These are phyloP conservation scores for Bombus terrestris DNA, from an alignment of 1,140 invertebrate genomes.

Conservation along the genomic window DNA sequence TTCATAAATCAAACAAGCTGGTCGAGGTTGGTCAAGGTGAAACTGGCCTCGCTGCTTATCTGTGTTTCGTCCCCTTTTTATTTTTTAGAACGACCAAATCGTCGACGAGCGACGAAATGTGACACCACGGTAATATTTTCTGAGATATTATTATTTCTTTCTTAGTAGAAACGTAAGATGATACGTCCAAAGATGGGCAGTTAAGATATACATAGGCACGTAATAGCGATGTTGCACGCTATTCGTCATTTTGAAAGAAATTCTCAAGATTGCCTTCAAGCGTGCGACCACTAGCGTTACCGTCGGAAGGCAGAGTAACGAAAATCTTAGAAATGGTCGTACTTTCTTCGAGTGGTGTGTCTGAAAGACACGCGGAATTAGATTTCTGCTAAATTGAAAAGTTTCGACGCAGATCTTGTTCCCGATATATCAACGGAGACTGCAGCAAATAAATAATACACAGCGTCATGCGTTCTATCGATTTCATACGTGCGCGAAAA, in stretches of 20 bases:
- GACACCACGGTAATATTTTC: neutral
- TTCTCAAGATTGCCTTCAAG: neutral
- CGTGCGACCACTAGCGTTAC: neutral
- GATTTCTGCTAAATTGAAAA: neutral
- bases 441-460: neutral
- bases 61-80: neutral
- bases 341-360: neutral
- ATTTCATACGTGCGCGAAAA: too few species aligned
- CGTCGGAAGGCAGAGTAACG: neutral
- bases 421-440: too few species aligned
- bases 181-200: neutral
- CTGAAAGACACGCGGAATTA: neutral
- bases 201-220: neutral
- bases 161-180: neutral
- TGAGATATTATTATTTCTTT: neutral
- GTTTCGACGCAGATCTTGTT: too few species aligned
- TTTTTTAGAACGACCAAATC: neutral
- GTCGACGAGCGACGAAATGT: neutral
- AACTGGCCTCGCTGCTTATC: neutral
- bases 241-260: neutral
- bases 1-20: conserved; percentile 54
- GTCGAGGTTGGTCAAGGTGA: conserved; percentile 41
- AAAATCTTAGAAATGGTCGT: neutral
- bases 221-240: neutral
- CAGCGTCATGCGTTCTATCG: neutral